Base-by-base conservation (phyloP, 2,888 invertebrate genomes). In the Hofmannophila pseudospretella region DNA sequence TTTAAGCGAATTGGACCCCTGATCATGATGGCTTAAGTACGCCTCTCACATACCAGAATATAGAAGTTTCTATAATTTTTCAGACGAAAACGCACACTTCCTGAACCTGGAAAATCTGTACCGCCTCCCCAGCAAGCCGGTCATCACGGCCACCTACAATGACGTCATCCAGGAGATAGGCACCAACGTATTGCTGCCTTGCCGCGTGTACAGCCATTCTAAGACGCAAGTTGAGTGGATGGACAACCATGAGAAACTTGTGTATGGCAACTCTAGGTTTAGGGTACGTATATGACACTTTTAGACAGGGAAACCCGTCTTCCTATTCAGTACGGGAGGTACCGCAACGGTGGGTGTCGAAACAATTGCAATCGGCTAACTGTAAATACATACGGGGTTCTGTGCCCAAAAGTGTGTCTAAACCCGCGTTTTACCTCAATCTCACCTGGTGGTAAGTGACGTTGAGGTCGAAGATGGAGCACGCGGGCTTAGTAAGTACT, bases 181-280 rank as follows among this genome's bases (percentile, higher is more conserved):
- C 4, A 85, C 88, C 3, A 90, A 89, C 41, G 76, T 92, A 0
- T 64, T 91, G 7, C 75, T 95, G 26, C 94, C 93, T 0, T 95
- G 95, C 75, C 88, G 89, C 33, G 91, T 90, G 1, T 79, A 85
- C 35, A 93, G 93, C 23, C 81, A 79, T 32, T 90, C 91, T 2
- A 79, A 84, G 11, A 89, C 93, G 0, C 88, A 89, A 41, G 75
- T 92, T 5, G 89, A 82, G 54, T 95, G 95, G 95, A 61, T 90
- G 46, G 90, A 91, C 53, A 87, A 82, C 29, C 75, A 89, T 26
- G 85, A 89, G 3, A 79, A 88, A 28, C 59, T 90, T 1, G 68
- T 88, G 0, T 82, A 87, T 32, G 84, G 81, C 13, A 88, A 88
- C 52, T 75, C 77, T 9, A 84, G 88, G 44, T 74, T 86, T 45